Evolutionary conservation across 1,140 invertebrate species (phyloP), one percentile per base, ranked within the genome.

Genomic region (Lepidurus couesii): DNA sequence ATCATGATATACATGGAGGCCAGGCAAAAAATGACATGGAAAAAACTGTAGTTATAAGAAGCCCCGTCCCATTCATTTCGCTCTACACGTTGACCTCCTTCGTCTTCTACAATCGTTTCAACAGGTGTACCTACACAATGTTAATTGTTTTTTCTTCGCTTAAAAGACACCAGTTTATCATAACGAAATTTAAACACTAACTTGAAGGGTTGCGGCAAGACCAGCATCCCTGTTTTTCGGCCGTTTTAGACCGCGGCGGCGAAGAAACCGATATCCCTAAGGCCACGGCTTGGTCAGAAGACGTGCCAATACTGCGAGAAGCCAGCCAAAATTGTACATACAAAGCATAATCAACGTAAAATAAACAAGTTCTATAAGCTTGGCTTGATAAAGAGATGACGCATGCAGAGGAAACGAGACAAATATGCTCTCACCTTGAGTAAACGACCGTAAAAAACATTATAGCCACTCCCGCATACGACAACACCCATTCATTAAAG

Each of bases 1-100:
- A 87, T 87, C 86, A 87, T 86, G 75, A 86, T 84, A 79, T 87
- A 86, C 21, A 87, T 83, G 74, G 81, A 83, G 34, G 86, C 85
- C 42, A 86, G 78, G 75, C 81, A 83, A 80, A 85, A 86, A 10
- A 87, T 81, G 75, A 86, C 82, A 79, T 87, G 86, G 79, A 87
- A 86, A 80, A 87, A 86, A 26, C 84, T 82, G 75, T 87, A 87
- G 78, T 84, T 85, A 80, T 87, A 87, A 6, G 81, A 80, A 26
- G 85, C 84, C 24, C 83, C 83, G 11, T 84, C 83, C 16, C 80
- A 79, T 79, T 87, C 86, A 82, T 87, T 85, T 42, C 84, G 82
- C 10, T 83, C 81, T 5, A 87, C 84, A 73, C 78, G 82, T 78
- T 86, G 86, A 45, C 85, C 86, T 65, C 85, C 85, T 76, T 81